Percentiles rank a stretch among this genome's conserved stretches.
These are phyloP conservation scores for Tenualosa thibaudeaui DNA, from an alignment of 2,797 vertebrate genomes.

Conservation along the genomic window DNA sequence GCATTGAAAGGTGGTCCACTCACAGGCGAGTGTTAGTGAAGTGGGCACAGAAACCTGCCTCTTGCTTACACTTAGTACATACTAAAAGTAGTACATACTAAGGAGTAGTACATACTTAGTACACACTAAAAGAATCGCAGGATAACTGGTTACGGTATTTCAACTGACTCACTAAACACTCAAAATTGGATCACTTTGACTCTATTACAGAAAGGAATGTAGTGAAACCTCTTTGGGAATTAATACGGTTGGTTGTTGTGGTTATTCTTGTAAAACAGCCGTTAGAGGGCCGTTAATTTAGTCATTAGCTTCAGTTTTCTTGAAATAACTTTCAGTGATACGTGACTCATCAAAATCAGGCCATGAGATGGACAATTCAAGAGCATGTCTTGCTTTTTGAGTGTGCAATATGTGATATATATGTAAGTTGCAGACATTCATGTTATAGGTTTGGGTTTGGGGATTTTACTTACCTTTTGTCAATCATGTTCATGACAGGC, in stretches of 20 bases:
- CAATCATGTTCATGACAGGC: neutral
- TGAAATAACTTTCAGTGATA: neutral
- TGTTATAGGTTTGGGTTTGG: neutral
- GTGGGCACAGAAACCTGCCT: neutral
- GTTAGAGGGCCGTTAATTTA: neutral
- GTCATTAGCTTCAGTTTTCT: neutral
- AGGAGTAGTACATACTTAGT: neutral
- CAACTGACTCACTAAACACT: neutral
- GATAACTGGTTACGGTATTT: neutral
- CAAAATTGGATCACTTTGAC: neutral
- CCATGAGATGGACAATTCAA: neutral
- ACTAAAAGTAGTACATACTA: neutral
- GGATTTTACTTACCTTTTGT: neutral
- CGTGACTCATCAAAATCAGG: neutral
- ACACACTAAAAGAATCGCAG: neutral
- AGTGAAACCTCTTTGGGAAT: neutral
- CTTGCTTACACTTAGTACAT: neutral
- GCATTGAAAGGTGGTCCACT: slow-evolving; percentile 15
- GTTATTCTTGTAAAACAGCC: neutral
- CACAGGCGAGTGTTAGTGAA: slow-evolving; percentile 49
- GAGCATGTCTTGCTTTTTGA: slow-evolving; percentile 17
- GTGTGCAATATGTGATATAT: slow-evolving; percentile 20
- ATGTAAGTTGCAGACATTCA: neutral
- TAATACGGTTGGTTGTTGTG: neutral
- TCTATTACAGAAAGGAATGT: neutral